Conservation (phyloP, 2,888 invertebrate genomes). For the Agapostemon virescens region DNA sequence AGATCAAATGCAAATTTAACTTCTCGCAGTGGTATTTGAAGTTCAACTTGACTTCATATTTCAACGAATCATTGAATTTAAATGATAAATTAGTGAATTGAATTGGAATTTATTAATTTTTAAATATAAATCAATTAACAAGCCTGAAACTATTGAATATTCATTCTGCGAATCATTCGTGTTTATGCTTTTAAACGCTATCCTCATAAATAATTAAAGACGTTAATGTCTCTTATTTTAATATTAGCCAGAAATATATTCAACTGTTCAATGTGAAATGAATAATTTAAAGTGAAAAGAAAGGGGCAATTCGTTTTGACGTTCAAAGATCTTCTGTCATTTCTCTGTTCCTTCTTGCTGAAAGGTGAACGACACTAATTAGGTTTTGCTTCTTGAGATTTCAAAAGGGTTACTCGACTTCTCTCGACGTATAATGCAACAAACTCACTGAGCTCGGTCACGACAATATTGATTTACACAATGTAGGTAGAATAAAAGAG, state of each 20-base stretch:
- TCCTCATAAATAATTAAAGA: neutral
- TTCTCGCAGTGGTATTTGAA: neutral
- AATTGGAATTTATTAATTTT: neutral
- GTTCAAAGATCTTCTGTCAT: conserved; percentile 22
- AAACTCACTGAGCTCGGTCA: conserved; percentile 18
- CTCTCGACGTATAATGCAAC: conserved; percentile 42
- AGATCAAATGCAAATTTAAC: neutral
- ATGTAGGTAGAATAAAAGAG: conserved; percentile 7
- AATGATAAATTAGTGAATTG: neutral
- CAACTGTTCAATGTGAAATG: too few relatives aligned
- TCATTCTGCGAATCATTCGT: neutral
- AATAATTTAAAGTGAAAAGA: conserved; percentile 5
- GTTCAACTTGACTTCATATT: neutral
- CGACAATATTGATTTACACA: conserved; percentile 45
- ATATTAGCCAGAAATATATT: neutral
- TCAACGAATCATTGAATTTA: too few relatives aligned
- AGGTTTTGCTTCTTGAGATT: conserved; percentile 69
- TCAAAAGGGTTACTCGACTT: conserved; percentile 55
- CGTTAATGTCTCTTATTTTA: neutral
- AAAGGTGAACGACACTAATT: conserved; percentile 72
- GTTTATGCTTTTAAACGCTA: neutral
- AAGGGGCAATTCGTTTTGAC: conserved; percentile 23
- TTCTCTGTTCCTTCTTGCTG: conserved; percentile 39
- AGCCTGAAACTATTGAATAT: neutral
- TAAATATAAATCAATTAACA: neutral